Evolutionary conservation across 2,888 invertebrate genomes (phyloP).

Genomic region (Brenthis ino): DNA sequence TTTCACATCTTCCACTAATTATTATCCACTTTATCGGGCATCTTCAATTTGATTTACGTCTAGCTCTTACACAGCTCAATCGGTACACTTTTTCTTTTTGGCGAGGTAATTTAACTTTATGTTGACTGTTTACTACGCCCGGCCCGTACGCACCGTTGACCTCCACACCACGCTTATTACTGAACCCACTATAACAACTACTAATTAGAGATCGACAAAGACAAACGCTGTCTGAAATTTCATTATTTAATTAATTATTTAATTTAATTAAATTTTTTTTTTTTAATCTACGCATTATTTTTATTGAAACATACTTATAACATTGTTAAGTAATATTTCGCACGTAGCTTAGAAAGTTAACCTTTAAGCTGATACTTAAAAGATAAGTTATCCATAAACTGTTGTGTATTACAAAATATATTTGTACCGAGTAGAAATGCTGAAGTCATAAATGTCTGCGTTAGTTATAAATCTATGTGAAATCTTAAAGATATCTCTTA

Average conservation of each 20-base stretch:
- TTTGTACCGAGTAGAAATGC: constrained; percentile 35
- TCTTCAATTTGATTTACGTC: constrained; percentile 82
- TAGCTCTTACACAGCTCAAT: constrained; percentile 75
- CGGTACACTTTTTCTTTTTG: constrained; percentile 80
- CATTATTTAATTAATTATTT: constrained; percentile 48
- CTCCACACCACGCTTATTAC: constrained; percentile 48
- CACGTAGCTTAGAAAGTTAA: constrained; percentile 51
- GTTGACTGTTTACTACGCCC: constrained; percentile 43
- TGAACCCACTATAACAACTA: constrained; percentile 41
- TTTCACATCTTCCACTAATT: constrained; percentile 82
- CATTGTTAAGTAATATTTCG: constrained; percentile 48
- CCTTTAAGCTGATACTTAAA: constrained; percentile 37
- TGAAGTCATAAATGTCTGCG: constrained; percentile 43
- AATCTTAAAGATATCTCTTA: constrained; percentile 44
- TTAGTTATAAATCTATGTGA: constrained; percentile 45
- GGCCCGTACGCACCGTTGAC: constrained; percentile 51
- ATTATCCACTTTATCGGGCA: constrained; percentile 82
- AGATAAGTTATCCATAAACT: constrained; percentile 38
- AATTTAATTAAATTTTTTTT: constrained; percentile 44
- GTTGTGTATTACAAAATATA: constrained; percentile 36
- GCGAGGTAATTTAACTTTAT: constrained; percentile 57
- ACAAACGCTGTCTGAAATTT: constrained; percentile 45
- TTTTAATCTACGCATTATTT: constrained; percentile 51
- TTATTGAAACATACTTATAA: constrained; percentile 42
- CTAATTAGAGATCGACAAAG: constrained; percentile 44